These are phyloP conservation scores for Catocala nupta DNA, from an alignment of 2,888 invertebrate genomes.

Conservation along the genomic window DNA sequence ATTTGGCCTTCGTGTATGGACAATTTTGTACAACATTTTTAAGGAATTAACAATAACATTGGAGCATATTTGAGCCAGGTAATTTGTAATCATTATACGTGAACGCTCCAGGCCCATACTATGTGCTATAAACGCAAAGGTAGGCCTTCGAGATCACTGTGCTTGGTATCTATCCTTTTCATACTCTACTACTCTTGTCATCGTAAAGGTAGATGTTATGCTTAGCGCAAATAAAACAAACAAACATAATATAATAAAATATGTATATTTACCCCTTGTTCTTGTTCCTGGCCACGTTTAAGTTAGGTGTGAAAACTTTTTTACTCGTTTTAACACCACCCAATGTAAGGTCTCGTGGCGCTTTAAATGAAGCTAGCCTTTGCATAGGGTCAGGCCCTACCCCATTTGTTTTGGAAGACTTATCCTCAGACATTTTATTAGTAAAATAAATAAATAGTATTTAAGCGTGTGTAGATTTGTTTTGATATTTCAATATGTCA, in stretches of 20 bases:
- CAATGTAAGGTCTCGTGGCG: slow-evolving; percentile 87
- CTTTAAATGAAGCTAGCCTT: slow-evolving; percentile 83
- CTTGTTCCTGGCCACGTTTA: slow-evolving; percentile 88
- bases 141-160: no score
- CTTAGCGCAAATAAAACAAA: no score
- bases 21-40: no score
- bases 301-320: slow-evolving; percentile 88
- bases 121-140: no score
- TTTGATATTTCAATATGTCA: slow-evolving; percentile 20
- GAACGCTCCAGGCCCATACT: no score
- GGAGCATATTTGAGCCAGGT: no score
- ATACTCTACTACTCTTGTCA: no score
- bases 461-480: slow-evolving; percentile 16
- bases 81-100: no score
- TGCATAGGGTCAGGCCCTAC: slow-evolving; percentile 70
- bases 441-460: not conserved
- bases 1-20: no score
- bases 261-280: slow-evolving; percentile 75
- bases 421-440: slow-evolving; percentile 70
- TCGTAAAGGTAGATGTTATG: no score
- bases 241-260: not conserved
- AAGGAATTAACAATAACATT: no score
- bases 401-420: slow-evolving; percentile 66
- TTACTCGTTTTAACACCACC: slow-evolving; percentile 84
- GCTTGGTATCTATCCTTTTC: no score